These are phyloP conservation scores for Astyanax mexicanus DNA, from an alignment of 2,797 vertebrate species.

Conservation along the genomic window DNA sequence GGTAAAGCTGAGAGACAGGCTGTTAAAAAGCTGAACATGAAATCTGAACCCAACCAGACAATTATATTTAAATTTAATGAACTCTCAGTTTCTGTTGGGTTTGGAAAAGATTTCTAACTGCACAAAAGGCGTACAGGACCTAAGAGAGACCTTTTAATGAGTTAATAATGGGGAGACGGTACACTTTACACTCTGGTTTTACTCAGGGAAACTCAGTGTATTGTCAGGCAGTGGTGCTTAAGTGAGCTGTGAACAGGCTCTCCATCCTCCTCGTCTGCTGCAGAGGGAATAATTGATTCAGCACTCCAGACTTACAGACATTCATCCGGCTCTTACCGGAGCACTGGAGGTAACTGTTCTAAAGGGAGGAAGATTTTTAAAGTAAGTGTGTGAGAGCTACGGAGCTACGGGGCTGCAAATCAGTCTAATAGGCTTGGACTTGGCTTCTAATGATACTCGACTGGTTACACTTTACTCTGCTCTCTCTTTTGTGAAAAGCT, in stretches of 20 bases:
- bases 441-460: background rate
- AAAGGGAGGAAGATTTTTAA: background rate
- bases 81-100: no score
- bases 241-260: background rate
- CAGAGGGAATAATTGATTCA: background rate
- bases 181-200: background rate
- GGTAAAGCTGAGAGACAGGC: no score
- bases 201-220: background rate
- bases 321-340: background rate
- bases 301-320: background rate
- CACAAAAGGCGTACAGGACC: background rate
- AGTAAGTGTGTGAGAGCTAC: conserved; percentile 3
- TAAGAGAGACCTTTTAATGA: background rate
- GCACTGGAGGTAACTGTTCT: background rate
- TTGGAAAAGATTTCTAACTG: background rate
- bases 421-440: background rate
- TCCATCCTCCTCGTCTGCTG: background rate
- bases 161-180: background rate
- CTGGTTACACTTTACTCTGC: background rate
- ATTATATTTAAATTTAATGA: no score
- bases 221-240: background rate
- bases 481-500: background rate
- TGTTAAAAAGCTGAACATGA: no score
- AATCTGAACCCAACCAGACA: no score
- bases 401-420: background rate